Conservation (phyloP, 1,140 invertebrate genomes). For the Drosophila navojoa region DNA sequence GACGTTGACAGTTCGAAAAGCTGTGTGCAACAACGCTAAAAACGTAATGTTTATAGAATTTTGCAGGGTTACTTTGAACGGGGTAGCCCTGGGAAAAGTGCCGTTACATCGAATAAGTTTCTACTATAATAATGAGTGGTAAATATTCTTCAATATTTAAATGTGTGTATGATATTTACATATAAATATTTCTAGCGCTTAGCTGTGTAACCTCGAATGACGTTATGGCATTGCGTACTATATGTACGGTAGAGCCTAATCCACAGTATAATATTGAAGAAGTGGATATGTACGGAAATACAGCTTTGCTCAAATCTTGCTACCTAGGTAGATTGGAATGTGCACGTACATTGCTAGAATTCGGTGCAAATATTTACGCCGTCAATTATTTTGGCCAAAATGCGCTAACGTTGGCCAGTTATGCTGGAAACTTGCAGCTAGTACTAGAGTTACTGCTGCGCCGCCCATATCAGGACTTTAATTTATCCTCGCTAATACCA, state of each 20-base stretch:
- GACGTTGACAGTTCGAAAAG: slow-evolving; percentile 42
- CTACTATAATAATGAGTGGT: slow-evolving; percentile 51
- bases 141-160: slow-evolving; percentile 15
- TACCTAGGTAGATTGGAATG: slow-evolving; percentile 63
- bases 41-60: neutral
- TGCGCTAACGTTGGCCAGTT: slow-evolving; percentile 71
- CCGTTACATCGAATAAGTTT: slow-evolving; percentile 32
- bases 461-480: slow-evolving; percentile 74
- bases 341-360: slow-evolving; percentile 53
- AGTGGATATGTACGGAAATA: slow-evolving; percentile 74
- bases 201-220: slow-evolving; percentile 62
- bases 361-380: slow-evolving; percentile 62
- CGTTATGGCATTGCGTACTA: slow-evolving; percentile 53
- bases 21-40: slow-evolving; percentile 9
- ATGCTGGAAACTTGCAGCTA: slow-evolving; percentile 54
- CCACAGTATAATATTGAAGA: slow-evolving; percentile 53
- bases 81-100: slow-evolving; percentile 22
- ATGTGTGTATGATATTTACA: neutral
- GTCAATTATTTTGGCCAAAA: slow-evolving; percentile 80
- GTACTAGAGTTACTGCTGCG: slow-evolving; percentile 61
- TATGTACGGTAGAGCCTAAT: slow-evolving; percentile 54
- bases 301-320: slow-evolving; percentile 74
- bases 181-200: slow-evolving; percentile 42
- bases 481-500: slow-evolving; percentile 72
- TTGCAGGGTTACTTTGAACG: neutral